A percentile compares a stretch with the other conserved stretches of the same genome.
Evolutionary conservation across 2,113 vertebrate genomes (phyloP).

Genomic region (Nipponia nippon): DNA sequence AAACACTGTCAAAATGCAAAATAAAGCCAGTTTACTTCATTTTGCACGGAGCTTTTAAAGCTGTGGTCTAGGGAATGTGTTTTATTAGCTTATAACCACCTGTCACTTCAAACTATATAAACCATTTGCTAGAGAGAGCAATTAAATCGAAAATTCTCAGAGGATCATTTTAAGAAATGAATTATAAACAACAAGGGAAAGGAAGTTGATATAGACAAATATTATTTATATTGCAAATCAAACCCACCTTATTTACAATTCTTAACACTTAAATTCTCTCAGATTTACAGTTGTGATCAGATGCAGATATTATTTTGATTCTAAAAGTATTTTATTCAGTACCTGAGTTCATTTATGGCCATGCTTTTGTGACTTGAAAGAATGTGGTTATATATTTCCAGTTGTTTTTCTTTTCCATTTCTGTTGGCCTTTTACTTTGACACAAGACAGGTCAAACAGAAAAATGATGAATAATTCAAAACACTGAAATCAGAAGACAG

Average conservation of each 20-base stretch:
- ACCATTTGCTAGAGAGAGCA: neutral
- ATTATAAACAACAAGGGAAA: neutral
- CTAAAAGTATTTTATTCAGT: neutral
- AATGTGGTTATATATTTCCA: neutral
- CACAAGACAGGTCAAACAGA: conserved; percentile 27
- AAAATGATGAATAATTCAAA: conserved; percentile 41
- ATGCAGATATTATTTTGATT: neutral
- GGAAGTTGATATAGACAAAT: neutral
- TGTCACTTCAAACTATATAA: conserved; percentile 10
- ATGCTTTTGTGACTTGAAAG: neutral
- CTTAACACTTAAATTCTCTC: neutral
- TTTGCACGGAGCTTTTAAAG: conserved; percentile 40
- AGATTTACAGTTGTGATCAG: neutral
- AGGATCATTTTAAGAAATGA: conserved; percentile 31
- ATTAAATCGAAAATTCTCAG: conserved; percentile 14
- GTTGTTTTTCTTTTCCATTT: neutral
- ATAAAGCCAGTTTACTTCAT: conserved; percentile 21
- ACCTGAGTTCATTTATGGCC: neutral
- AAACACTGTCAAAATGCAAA: conserved; percentile 9
- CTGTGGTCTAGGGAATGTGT: neutral
- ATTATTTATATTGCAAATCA: neutral
- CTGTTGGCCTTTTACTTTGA: conserved; percentile 25
- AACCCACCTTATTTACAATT: neutral
- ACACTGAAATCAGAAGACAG: neutral
- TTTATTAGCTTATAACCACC: conserved; percentile 48